Evolutionary conservation across 2,888 invertebrate genomes (phyloP).

Genomic region (Bellardia bayeri): DNA sequence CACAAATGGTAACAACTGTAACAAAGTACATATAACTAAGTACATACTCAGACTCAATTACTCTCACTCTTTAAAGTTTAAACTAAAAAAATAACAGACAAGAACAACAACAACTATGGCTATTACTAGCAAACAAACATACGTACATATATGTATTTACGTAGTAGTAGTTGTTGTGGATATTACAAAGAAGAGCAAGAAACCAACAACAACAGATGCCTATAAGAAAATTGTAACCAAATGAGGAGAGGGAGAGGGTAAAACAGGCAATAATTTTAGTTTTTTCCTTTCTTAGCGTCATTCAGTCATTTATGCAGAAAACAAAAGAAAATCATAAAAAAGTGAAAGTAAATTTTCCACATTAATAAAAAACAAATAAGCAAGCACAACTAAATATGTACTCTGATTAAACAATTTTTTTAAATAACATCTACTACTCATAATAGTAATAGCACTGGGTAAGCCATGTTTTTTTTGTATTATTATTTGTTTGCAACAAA

Average conservation of each 20-base stretch:
- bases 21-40: not conserved
- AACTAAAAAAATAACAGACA: conserved; percentile 17
- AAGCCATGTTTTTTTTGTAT: not conserved
- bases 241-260: conserved; percentile 13
- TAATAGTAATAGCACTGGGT: not conserved
- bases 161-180: not conserved
- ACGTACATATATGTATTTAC: not conserved
- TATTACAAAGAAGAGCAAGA: not conserved
- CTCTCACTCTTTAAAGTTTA: conserved; percentile 20
- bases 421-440: conserved; percentile 18
- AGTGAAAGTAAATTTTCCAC: conserved; percentile 61
- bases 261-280: not conserved
- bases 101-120: not conserved
- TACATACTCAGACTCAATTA: conserved; percentile 34
- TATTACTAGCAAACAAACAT: not conserved
- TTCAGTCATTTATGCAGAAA: conserved; percentile 53
- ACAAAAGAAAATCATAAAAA: conserved; percentile 61
- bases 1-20: conserved; percentile 20
- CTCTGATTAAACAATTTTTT: conserved; percentile 55
- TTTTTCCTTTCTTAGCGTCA: not conserved
- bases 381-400: conserved; percentile 9
- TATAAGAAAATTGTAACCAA: conserved; percentile 55
- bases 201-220: conserved; percentile 8
- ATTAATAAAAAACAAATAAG: conserved; percentile 7
- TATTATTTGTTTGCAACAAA: not conserved